Evolutionary conservation across 2,113 vertebrate species (phyloP).

Genomic region (Syrrhaptes paradoxus): DNA sequence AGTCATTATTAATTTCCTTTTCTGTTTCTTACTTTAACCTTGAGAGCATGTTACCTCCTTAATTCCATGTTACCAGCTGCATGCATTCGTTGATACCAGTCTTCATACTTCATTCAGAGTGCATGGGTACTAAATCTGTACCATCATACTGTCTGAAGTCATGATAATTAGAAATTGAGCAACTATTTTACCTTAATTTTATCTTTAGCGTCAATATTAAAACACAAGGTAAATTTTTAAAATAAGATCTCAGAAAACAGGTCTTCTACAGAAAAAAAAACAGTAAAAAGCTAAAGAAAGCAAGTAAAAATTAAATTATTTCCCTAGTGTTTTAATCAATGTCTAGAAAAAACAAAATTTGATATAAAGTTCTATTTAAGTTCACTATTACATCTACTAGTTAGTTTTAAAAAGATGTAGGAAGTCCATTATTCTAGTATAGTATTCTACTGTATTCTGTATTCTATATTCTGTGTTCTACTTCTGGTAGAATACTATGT

Average conservation of each 20-base stretch:
- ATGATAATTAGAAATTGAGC: neutral
- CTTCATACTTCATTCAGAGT: neutral
- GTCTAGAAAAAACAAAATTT: neutral
- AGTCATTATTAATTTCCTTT: neutral
- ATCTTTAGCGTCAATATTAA: neutral
- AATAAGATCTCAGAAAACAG: neutral
- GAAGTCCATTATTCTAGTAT: neutral
- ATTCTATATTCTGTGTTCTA: too few species aligned
- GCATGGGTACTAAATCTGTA: neutral
- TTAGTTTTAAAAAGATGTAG: neutral
- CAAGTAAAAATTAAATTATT: neutral
- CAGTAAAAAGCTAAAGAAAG: neutral
- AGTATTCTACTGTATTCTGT: neutral
- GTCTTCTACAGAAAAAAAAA: neutral
- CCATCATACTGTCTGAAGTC: neutral
- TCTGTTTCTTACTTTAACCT: neutral
- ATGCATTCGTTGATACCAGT: neutral
- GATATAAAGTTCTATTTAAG: neutral
- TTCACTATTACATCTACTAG: neutral
- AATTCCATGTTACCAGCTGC: neutral
- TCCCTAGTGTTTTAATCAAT: neutral
- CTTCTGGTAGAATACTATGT: too few species aligned
- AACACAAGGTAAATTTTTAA: neutral
- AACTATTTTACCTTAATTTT: neutral
- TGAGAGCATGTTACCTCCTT: neutral